Base-by-base conservation (phyloP, 1,140 invertebrate genomes). In the Cheumatopsyche charites region DNA sequence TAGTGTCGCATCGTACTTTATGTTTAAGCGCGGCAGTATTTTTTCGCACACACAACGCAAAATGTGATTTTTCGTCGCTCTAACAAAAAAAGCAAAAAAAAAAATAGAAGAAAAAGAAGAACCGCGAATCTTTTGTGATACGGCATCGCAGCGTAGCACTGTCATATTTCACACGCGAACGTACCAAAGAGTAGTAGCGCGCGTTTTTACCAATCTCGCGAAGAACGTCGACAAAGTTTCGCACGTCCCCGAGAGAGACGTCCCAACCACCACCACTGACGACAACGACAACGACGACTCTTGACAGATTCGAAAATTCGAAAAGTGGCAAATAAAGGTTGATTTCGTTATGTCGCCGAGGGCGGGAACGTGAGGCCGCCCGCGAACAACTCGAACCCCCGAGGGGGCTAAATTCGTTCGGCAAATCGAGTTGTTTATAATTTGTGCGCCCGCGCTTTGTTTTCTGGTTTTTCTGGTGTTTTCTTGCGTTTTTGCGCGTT, bases 321-420 rank as follows among this genome's bases (percentile, higher is more conserved):
- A 55, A 74, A 72, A 75, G 70, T 69, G 65, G 73, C 67, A 75
- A 75, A 75, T 75, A 72, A 74, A 63, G 70, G 70, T 52, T 75
- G 67, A 75, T 75, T 72, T 72, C 66, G 73, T 75, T 75, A 72
- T 72, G 73, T 72, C 73, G 69, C 66, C 68, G 66, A 75, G 70
- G 70, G 67, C n/a, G n/a, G n/a, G n/a, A n/a, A 36, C 29, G 29
- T 36, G 29, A 36, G 29, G 29, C 9, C 9, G 29, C 29, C 29
- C 29, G 9, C 29, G 29, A 3, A 9, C 3, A 36, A 36, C 29
- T 9, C 29, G 29, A n/a, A n/a, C 29, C 29, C 29, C 29, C 9
- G 29, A 36, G 3, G 29, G 29, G 29, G 29, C n/a, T n/a, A n/a
- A 36, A 36, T 36, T 9, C 29, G 29, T 4, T 21, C 21, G 63